Conservation (phyloP, 2,113 vertebrate species). For the Indicator indicator region DNA sequence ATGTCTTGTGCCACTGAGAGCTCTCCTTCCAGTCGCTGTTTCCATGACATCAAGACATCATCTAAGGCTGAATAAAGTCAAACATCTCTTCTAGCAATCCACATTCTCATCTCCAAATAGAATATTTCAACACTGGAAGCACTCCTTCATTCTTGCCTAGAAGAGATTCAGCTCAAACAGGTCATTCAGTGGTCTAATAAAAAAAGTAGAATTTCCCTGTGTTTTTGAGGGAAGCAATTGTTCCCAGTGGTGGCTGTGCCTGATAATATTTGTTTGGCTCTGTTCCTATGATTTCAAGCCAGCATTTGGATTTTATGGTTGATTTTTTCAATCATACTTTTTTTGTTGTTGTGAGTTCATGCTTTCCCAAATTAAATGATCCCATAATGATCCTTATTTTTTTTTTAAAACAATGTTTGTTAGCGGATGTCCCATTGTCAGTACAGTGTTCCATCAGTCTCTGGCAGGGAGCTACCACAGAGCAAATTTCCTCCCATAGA, state of each 20-base stretch:
- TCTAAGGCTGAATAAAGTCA: not conserved
- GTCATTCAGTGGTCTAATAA: not conserved
- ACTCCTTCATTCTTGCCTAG: not conserved
- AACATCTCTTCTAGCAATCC: not conserved
- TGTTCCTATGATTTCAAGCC: conserved; percentile 1
- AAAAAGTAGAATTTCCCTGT: not conserved
- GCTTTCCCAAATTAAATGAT: not conserved
- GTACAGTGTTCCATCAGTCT: not conserved
- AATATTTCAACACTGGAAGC: not conserved
- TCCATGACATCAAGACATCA: not conserved
- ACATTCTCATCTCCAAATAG: not conserved
- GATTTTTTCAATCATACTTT: not conserved
- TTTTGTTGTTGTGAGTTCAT: not conserved
- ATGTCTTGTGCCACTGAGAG: not conserved
- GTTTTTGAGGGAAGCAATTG: conserved; percentile 6
- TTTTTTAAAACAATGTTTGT: not conserved
- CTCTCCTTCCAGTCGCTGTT: not conserved
- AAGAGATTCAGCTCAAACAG: not conserved
- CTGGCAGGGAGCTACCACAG: conserved; percentile 1
- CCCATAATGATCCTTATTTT: not conserved
- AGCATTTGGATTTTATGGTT: conserved; percentile 19
- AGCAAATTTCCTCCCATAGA: not conserved
- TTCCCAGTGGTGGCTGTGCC: not conserved
- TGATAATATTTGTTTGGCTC: not conserved
- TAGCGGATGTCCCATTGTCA: not conserved